Base-by-base conservation (phyloP, 2,797 vertebrate genomes). In the Agapornis canus region DNA sequence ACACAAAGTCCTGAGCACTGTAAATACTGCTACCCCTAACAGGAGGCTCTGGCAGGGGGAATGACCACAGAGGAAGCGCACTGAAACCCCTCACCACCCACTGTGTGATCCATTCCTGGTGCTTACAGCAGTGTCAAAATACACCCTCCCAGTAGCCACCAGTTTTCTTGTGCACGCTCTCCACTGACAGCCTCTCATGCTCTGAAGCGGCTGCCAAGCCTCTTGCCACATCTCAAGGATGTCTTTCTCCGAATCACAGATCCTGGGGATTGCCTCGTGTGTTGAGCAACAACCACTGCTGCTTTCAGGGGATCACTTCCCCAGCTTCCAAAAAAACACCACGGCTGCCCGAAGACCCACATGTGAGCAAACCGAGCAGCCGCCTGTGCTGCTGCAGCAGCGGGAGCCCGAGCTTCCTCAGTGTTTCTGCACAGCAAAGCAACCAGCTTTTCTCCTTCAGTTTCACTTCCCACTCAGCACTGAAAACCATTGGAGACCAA, bases 401-500 rank as follows among this genome's bases (percentile, higher is more conserved):
- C 1, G 0, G 48, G 42, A 75, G 32, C 40, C 27, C 1, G 0
- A 72, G 31, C 49, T 69, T 89, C 90, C 69, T 0, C 0, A 57
- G 4, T 2, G 31, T 35, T 94, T 86, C 84, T 86, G 82, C 70
- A 49, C 32, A 54, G 59, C 77, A 35, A 86, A 92, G 35, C 29
- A 78, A 69, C 4, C 72, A 73, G 84, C 69, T 69, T 35, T 87
- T 64, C 61, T 92, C 93, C 86, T 77, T 10, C 91, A 89, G 79
- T 96, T 95, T 95, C 93, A 94, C 66, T 96, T 96, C 96, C 72
- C 82, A 32, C 15, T 80, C 13, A 11, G 81, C 64, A 83, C 57
- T 4, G 6, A 82, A 84, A 78, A 27, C 22, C 70, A 47, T 2
- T 42, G 79, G 82, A 88, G 73, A 72, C 40, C 0, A 3, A 31